Base-by-base conservation (phyloP, 2,888 invertebrate species). In the Lymantria dispar region DNA sequence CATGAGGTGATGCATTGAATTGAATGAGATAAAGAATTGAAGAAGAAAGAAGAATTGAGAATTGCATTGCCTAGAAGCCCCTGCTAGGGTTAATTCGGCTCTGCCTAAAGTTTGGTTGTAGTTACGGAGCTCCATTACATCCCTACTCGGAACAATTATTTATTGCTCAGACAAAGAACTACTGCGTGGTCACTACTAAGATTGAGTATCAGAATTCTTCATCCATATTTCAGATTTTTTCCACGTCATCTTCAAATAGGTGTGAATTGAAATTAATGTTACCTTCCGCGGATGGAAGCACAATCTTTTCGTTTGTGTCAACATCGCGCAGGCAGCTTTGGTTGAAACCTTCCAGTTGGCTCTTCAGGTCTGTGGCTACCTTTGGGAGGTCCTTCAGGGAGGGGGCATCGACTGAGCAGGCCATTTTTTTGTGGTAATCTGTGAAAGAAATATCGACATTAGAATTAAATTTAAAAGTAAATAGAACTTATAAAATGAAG, bases 281-380 rank as follows among this genome's bases (percentile, higher is more conserved):
- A 98, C 98, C 98, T 95, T 98, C 96, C 68, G 98, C 97, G 41
- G 98, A 96, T 52, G 98, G 98, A 72, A 99, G 93, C 58, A 98
- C 94, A 54, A 97, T 96, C 87, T 98, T 99, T 83, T 98, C 98
- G 64, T 96, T 94, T 51, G 98, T 98, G 70, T 95, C 95, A 8
- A 97, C 96, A 78, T 97, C 97, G 81, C 96, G 96, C 84, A 99
- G 93, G 76, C 96, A 95, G 76, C 95, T 94, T 56, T 96, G 94
- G 86, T 97, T 96, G 93, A 99, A 99, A 46, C 95, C 95, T 87
- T 97, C 97, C 71, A 99, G 93, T 92, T 98, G 97, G 80, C 95
- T 96, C 90, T 98, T 98, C 62, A 98, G 93, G 84, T 97, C 96
- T 50, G 94, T 94, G 65, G 96, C 96, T 63, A 98, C 97, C 93